A percentile compares a stretch with the other conserved stretches of the same genome.
phyloP scores from a whole-genome alignment of 2,113 vertebrate species.

The Zosterops hypoxanthus region DNA sequence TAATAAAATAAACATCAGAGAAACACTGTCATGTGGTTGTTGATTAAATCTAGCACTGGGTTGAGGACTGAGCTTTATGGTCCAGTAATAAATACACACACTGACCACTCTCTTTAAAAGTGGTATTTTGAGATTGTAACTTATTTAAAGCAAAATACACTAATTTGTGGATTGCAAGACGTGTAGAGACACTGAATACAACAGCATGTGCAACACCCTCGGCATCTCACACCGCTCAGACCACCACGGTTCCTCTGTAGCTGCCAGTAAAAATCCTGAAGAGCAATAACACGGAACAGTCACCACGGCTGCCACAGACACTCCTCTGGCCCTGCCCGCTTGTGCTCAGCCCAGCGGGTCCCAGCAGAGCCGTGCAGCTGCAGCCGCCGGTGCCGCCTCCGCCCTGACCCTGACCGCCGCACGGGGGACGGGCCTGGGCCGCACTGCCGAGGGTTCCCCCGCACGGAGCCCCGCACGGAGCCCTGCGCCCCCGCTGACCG shows the following conservation, averaged over 20 bases:
- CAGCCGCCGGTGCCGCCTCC: not conserved
- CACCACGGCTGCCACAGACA: not conserved
- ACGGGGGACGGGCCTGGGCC: not conserved
- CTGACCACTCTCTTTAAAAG: not conserved
- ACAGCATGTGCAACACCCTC: rapidly evolving
- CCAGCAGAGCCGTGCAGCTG: rapidly evolving
- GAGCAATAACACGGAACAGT: not conserved
- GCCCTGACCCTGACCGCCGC: rapidly evolving
- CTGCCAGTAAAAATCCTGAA: not conserved
- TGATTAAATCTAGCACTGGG: not conserved
- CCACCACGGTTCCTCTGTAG: rapidly evolving
- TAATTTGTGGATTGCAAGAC: not conserved
- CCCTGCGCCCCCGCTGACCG: not conserved
- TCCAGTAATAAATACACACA: not conserved
- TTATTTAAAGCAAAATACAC: not conserved
- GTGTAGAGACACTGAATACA: not conserved
- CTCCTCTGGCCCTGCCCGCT: rapidly evolving
- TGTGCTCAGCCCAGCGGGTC: not conserved
- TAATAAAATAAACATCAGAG: not conserved
- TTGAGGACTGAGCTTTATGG: not conserved
- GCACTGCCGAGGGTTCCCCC: rapidly evolving
- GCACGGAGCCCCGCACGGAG: not conserved
- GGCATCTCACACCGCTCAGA: not conserved
- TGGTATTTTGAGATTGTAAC: not conserved
- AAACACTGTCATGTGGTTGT: not conserved